Evolutionary conservation across 2,888 invertebrate genomes (phyloP), one percentile per base, ranked within the genome.

Genomic region (Drosophila fungiperda): DNA sequence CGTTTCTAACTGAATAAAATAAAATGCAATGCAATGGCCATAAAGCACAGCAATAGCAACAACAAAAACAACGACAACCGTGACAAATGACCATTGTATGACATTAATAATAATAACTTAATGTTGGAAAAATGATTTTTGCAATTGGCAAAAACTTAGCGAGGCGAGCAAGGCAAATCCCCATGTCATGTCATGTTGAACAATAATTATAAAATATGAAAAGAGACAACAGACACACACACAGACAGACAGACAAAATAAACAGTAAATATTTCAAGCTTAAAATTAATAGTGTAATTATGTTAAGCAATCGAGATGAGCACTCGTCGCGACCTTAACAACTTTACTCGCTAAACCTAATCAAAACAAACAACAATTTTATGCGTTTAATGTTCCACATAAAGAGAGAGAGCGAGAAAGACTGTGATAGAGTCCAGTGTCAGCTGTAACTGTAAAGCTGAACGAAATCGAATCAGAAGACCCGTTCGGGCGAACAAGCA

Each of bases 51-150:
- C 59, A 48, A 54, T 36, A 53, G 26, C 26, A 65, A 58, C 45
- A 63, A 32, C 63, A 83, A 68, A 62, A 74, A 69, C 76, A 80
- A 67, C 60, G 69, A 53, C 55, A 52, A 50, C 73, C 74, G 73
- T 89, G 89, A 85, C 90, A 89, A 85, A 79, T 85, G 90, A 81
- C 79, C 88, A 85, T 79, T 87, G 75, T 80, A 86, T 88, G 84
- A 88, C 84, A 87, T 87, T 89, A 85, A 85, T 85, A 85, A 89
- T 85, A 82, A 89, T 86, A 89, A 89, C 78, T 85, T 76, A 84
- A 87, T 80, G 76, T 78, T 78, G 80, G 68, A 73, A 82, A 81
- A 76, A 80, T 71, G 78, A 76, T 77, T 78, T 80, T 80, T 77
- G 78, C 87, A 83, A 78, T 75, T 75, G 87, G 78, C 75, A 80